phyloP scores from a whole-genome alignment of 2,113 vertebrate species.

The Pteruthius melanotis region DNA sequence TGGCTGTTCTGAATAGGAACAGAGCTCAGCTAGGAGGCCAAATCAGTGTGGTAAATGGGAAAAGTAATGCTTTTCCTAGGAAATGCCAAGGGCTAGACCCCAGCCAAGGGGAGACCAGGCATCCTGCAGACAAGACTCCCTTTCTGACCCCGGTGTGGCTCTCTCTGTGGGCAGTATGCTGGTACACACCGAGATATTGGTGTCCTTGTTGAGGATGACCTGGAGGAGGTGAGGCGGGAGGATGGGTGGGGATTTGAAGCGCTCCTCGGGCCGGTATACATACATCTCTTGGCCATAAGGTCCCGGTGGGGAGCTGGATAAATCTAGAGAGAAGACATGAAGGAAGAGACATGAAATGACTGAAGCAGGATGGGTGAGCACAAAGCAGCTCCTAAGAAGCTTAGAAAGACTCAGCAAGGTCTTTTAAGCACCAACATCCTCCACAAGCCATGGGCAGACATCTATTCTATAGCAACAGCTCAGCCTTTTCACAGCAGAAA shows the following conservation, averaged over 20 bases:
- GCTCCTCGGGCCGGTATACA: constrained; percentile 87
- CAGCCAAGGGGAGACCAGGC: neutral
- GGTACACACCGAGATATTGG: constrained; percentile 91
- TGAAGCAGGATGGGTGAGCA: neutral
- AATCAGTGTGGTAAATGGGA: neutral
- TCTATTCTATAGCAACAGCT: neutral
- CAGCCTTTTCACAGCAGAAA: neutral
- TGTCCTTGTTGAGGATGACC: constrained; percentile 99
- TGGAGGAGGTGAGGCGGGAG: constrained; percentile 97
- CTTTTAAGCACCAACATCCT: neutral
- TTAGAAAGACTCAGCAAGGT: neutral
- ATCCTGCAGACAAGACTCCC: neutral
- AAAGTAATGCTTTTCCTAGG: neutral
- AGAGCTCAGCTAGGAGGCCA: neutral
- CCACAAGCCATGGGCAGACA: neutral
- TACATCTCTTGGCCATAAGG: constrained; percentile 93
- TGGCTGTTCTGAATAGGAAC: neutral
- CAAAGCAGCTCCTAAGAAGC: neutral
- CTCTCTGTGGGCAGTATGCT: neutral
- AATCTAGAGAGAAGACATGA: constrained; percentile 74
- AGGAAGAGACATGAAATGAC: neutral
- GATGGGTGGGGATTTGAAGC: constrained; percentile 94
- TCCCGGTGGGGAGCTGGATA: constrained; percentile 94
- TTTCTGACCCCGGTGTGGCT: neutral
- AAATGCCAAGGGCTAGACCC: neutral